Evolutionary conservation across 92 coral and sea anemone genomes (phyloP), one percentile per base, ranked within the genome.

Genomic region (Palythoa caribaeorum): DNA sequence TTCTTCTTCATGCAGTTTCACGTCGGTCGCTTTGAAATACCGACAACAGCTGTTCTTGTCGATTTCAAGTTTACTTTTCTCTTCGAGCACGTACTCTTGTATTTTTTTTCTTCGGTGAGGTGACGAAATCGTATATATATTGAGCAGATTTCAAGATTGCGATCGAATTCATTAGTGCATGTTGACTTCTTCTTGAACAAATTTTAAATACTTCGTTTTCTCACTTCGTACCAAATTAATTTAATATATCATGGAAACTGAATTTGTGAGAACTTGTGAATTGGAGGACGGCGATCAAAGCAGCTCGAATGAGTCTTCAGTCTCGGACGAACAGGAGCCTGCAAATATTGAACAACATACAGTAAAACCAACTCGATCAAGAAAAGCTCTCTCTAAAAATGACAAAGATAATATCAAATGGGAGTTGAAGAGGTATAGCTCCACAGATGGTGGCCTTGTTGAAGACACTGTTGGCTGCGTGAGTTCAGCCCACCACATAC

Each of bases 311-410:
- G 83, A 78, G 47, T 78, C 69, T 28, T 76, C 40, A 54, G 69
- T 37, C 83, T 53, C 48, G 21, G 50, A 78, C 48, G 69, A 77
- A 37, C 83, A 77, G 68, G 83, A 54, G 68, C 65, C 83, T 55
- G 15, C 69, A 15, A 78, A 78, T 21, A 78, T 28, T 55, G 47
- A 53, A 35, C 40, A 78, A 37, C 35, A 69, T 37, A 28, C 44
- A 55, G 69, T 36, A 53, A 78, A 78, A 54, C 20, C 69, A 53
- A 55, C 21, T 78, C 47, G 47, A 78, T 78, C 83, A 53, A 54
- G 69, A 78, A 78, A 78, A 37, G 70, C 83, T 21, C 83, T 76
- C 38, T 78, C 83, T 13, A 78, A 78, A 78, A 78, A 78, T 78
- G 83, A 53, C 48, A 78, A 78, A 78, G 83, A 10, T 54, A 78